Base-by-base conservation (phyloP, 2,797 vertebrate genomes). In the Ambastaia sidthimunki region DNA sequence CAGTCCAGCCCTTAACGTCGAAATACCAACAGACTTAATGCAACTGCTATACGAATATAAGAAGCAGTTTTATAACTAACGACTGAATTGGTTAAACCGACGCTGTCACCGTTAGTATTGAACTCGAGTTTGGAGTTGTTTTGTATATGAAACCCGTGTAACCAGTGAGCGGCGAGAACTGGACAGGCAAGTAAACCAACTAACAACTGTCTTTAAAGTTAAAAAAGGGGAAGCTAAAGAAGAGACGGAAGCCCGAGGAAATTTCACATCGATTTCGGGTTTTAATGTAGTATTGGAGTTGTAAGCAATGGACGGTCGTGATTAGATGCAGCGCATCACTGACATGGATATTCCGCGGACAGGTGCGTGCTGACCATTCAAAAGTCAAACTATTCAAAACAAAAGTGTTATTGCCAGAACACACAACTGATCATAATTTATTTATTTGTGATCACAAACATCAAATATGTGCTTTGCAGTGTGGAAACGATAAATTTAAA, bases 341-440 rank as follows among this genome's bases (percentile, higher is more conserved):
- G 47, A 25, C 11, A 81, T 85, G 80, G 76, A 67, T 28, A 66
- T 31, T 71, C 63, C 76, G 9, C 57, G 52, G 79, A 79, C 82
- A 85, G 84, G 84, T 85, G 82, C 84, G 84, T 83, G 34, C 3
- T 11, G 10, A 73, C 13, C n/a, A 55, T 52, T 28, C 34, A 1
- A 68, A 16, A 21, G 11, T 19, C 34, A 21, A 3, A 11, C 4
- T 57, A 7, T 59, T 13, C 13, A 5, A 23, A 25, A 23, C 57
- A 59, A 59, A 31, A 10, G 1, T 18, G 31, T 66, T 28, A 15
- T 28, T 19, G n/a, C 15, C 60, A 66, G 3, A 34, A 18, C 18
- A 62, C 28, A 62, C 47, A 48, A 48, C n/a, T 7, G 1, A 6
- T 55, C 47, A 2, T 28, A 2, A 28, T 48, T 12, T 48, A 12